Percentiles rank a stretch among this genome's conserved stretches.
Evolutionary conservation across 2,797 vertebrate genomes (phyloP).

Genomic region (Telmatherina bonti): DNA sequence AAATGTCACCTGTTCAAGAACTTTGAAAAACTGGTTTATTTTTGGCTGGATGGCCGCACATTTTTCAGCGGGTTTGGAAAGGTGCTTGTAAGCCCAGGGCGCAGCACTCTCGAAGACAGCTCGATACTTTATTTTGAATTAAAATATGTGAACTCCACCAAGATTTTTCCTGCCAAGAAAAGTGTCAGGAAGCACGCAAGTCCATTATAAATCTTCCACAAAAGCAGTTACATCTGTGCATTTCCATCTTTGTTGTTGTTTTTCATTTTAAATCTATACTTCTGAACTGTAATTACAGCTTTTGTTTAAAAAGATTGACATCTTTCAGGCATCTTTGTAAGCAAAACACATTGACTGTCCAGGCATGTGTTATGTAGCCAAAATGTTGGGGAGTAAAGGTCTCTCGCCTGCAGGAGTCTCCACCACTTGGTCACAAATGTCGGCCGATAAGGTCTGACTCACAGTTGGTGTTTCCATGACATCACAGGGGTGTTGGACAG

Average conservation of each 20-base stretch:
- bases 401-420: slow-evolving; percentile 9
- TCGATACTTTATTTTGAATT: slow-evolving; percentile 69
- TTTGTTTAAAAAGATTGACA: neutral
- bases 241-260: slow-evolving; percentile 47
- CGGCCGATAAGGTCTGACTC: slow-evolving; percentile 3
- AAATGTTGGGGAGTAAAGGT: slow-evolving; percentile 10
- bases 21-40: slow-evolving; percentile 50
- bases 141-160: slow-evolving; percentile 52
- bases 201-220: slow-evolving; percentile 43
- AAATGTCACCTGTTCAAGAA: slow-evolving; percentile 53
- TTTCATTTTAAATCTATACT: slow-evolving; percentile 28
- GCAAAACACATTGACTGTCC: too few species aligned
- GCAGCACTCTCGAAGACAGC: slow-evolving; percentile 52
- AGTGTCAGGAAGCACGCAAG: slow-evolving; percentile 43
- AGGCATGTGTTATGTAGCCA: too few species aligned
- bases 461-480: slow-evolving; percentile 11
- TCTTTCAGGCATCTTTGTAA: too few species aligned
- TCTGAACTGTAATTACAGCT: slow-evolving; percentile 9
- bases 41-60: slow-evolving; percentile 27
- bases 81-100: slow-evolving; percentile 54
- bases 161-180: slow-evolving; percentile 52
- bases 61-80: slow-evolving; percentile 56
- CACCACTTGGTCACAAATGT: neutral
- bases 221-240: slow-evolving; percentile 38
- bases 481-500: slow-evolving; percentile 3